Conservation (phyloP, 2,797 vertebrate genomes). For the Sebastes matsubarae region DNA sequence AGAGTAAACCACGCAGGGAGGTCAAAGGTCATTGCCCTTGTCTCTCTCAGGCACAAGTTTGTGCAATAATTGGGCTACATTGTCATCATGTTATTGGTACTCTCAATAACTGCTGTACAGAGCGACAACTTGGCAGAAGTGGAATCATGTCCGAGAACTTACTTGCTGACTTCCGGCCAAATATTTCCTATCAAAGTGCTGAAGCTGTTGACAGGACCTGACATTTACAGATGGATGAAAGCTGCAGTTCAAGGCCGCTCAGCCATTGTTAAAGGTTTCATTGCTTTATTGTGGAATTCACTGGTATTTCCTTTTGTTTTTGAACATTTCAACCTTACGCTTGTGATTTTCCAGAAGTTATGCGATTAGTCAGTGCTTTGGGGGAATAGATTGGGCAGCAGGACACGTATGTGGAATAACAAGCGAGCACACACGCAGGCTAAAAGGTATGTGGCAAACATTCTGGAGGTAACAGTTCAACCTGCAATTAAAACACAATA, state of each 20-base stretch:
- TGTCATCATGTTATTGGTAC: background rate
- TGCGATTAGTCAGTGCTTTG: conserved; percentile 31
- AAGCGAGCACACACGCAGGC: conserved; percentile 43
- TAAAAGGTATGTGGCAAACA: conserved; percentile 75
- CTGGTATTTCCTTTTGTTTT: conserved; percentile 70
- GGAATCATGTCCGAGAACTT: background rate
- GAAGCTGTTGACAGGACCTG: conserved; percentile 10
- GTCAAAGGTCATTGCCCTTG: conserved; percentile 50
- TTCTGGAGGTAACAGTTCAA: conserved; percentile 72
- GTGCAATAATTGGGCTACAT: conserved; percentile 6
- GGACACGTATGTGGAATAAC: conserved; percentile 50
- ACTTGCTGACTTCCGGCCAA: conserved; percentile 10
- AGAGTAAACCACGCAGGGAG: conserved; percentile 12
- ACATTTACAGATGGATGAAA: conserved; percentile 17
- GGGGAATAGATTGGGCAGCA: conserved; percentile 42
- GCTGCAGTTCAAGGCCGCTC: conserved; percentile 25
- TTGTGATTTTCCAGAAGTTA: conserved; percentile 67
- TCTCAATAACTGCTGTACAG: background rate
- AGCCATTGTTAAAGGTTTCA: conserved; percentile 40
- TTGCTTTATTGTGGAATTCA: conserved; percentile 18
- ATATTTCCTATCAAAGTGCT: conserved; percentile 16
- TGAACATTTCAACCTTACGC: conserved; percentile 44
- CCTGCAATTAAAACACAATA: conserved; percentile 84
- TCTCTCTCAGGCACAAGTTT: conserved; percentile 36
- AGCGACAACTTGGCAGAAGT: background rate